These are phyloP conservation scores for Toxostoma redivivum DNA, from an alignment of 2,113 vertebrate species.

Conservation along the genomic window DNA sequence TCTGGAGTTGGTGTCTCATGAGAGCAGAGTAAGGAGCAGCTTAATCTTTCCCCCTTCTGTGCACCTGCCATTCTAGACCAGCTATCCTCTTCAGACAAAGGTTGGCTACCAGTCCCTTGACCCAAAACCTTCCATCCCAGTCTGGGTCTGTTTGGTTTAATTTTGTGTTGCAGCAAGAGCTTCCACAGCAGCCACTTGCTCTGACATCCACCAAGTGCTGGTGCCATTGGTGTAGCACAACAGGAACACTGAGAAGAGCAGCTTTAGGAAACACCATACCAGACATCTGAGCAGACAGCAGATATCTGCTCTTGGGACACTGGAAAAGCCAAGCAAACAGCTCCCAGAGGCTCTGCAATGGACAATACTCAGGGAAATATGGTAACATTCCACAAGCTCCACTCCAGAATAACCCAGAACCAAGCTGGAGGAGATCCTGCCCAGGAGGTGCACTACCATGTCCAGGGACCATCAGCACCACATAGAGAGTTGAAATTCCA, in stretches of 20 bases:
- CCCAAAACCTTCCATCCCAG: background rate
- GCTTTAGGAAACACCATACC: background rate
- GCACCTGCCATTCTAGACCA: background rate
- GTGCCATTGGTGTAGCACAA: accelerated
- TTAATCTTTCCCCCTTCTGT: background rate
- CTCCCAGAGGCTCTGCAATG: background rate
- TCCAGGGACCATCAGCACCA: background rate
- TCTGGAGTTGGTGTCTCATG: background rate
- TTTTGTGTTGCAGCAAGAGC: background rate
- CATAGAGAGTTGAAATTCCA: background rate
- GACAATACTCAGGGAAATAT: background rate
- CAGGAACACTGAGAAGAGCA: background rate
- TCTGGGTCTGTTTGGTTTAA: background rate
- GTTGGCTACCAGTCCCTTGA: background rate
- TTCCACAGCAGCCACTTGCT: background rate
- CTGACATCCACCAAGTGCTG: accelerated
- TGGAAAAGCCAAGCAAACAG: background rate
- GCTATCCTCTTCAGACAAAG: background rate
- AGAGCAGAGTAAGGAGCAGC: background rate
- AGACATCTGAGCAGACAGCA: background rate
- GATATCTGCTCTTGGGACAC: background rate
- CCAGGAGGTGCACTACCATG: too few species aligned
- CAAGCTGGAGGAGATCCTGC: background rate
- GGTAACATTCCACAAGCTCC: background rate
- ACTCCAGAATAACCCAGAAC: background rate